Base-by-base conservation (phyloP, 2,888 invertebrate genomes). In the Ctena decussata region DNA sequence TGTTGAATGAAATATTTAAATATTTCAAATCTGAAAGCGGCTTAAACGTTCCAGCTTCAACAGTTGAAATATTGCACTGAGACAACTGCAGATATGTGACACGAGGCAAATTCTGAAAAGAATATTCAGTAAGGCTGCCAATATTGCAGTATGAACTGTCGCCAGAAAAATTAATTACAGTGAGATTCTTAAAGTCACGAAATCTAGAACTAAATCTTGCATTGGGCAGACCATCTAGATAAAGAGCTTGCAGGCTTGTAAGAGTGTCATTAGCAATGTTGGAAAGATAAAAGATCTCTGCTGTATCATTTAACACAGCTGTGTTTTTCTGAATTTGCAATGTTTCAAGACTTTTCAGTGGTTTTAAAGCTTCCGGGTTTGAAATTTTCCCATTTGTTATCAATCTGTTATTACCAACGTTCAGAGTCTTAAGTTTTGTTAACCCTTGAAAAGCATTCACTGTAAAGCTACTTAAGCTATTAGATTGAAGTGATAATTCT, bases 1-100 rank as follows among this genome's bases (percentile, higher is more conserved):
- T 35, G 65, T 87, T 87, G 15, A 71, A 18, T 15, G 84, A 87
- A 11, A 87, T 15, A 60, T 87, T 84, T 5, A 87, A 60, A 21
- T 46, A 41, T 57, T 77, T 65, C 27, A 84, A 30, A 5, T 74
- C 5, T 12, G n/a, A 18, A 15, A 81, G 37, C 21, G 18, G 11
- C 27, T 18, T 27, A 41, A 84, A 81, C 0, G 80, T 65, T 1
- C 77, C 77, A 5, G 74, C 80, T 21, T 73, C 46, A 27, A 81
- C 53, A 12, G 41, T 49, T 35, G 37, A 6, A 2, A 85, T 65
- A 30, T 76, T 71, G 32, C 77, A 84, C 5, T 24, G 11, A 8
- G 77, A 76, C 0, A 84, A 18, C 30, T 72, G 41, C 27, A 84
- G 71, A n/a, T 11, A 41, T 80, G 35, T 24, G 0, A 84, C 15